Percentiles rank a stretch among this genome's conserved stretches.
Conservation (phyloP, 2,888 invertebrate species). For the Drosophila cracens region DNA sequence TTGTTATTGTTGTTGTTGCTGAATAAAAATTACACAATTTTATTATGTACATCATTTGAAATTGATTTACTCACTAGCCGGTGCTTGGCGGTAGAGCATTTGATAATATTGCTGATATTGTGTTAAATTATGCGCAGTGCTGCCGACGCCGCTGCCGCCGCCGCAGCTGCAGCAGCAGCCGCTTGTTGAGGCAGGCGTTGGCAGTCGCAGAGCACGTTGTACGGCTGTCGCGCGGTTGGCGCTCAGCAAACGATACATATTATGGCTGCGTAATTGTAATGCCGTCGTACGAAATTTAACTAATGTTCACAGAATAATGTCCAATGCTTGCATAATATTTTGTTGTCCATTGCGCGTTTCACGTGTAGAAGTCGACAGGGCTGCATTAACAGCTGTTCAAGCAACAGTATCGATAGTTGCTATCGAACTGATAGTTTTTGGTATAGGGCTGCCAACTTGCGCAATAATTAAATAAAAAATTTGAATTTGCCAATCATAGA, state of each 20-base stretch:
- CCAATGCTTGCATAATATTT: slow-evolving; percentile 80
- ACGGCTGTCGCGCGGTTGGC: slow-evolving; percentile 68
- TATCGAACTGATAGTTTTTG: not conserved
- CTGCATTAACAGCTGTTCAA: slow-evolving; percentile 16
- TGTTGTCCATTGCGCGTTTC: slow-evolving; percentile 60
- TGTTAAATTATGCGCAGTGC: slow-evolving; percentile 50
- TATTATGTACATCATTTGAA: not conserved
- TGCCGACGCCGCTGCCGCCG: slow-evolving; percentile 23
- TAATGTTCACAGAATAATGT: slow-evolving; percentile 52
- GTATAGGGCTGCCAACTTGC: slow-evolving; percentile 19
- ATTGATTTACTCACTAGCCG: slow-evolving; percentile 57
- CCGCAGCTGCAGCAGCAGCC: slow-evolving; percentile 50
- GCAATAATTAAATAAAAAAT: not conserved
- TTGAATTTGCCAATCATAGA: slow-evolving; percentile 28
- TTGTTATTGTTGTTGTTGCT: slow-evolving; percentile 17
- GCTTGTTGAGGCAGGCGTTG: slow-evolving; percentile 49
- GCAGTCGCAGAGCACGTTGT: slow-evolving; percentile 69
- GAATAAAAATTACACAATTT: slow-evolving; percentile 1
- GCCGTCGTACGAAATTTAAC: slow-evolving; percentile 25
- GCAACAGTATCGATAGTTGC: slow-evolving; percentile 9
- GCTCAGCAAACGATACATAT: slow-evolving; percentile 82
- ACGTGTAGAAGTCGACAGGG: slow-evolving; percentile 53
- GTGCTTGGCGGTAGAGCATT: slow-evolving; percentile 67
- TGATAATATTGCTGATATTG: slow-evolving; percentile 73
- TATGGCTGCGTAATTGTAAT: slow-evolving; percentile 37